Evolutionary conservation across 2,797 vertebrate species (phyloP).

Genomic region (Paramormyrops hopkinsi): DNA sequence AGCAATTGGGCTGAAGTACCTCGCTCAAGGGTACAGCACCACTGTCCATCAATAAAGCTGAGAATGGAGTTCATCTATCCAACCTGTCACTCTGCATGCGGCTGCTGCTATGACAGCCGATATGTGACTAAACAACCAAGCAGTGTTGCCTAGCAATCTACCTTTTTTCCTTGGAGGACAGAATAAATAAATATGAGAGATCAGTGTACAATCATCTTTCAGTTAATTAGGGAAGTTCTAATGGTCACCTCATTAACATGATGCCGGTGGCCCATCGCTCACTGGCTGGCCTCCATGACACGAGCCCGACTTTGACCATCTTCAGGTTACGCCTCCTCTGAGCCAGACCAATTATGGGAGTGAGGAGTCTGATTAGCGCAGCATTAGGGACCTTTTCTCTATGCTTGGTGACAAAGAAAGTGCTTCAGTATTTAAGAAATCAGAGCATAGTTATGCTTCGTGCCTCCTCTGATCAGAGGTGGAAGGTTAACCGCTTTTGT

Average conservation of each 20-base stretch:
- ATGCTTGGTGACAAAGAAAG: conserved; percentile 42
- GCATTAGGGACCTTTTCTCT: conserved; percentile 50
- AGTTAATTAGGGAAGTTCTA: conserved; percentile 59
- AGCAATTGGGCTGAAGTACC: not conserved
- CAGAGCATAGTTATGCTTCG: not conserved
- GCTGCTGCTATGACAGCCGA: not conserved
- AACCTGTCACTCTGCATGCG: not conserved
- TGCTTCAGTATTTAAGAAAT: conserved; percentile 13
- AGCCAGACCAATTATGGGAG: conserved; percentile 44
- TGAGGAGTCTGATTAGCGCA: conserved; percentile 57
- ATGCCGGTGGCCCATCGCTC: conserved; percentile 57
- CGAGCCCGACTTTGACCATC: conserved; percentile 57
- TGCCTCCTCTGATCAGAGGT: not conserved
- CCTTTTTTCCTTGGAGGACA: conserved; percentile 33
- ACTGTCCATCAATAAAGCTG: not conserved
- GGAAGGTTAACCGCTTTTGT: not conserved
- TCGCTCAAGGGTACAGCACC: not conserved
- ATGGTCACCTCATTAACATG: conserved; percentile 59
- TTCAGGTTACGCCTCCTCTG: conserved; percentile 47
- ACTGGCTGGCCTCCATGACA: conserved; percentile 59
- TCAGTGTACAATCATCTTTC: conserved; percentile 47
- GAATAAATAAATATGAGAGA: conserved; percentile 47
- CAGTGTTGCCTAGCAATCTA: not conserved
- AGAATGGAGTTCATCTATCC: not conserved
- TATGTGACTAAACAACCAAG: not conserved